phyloP scores from a whole-genome alignment of 1,140 invertebrate genomes.

The Pararge aegeria region DNA sequence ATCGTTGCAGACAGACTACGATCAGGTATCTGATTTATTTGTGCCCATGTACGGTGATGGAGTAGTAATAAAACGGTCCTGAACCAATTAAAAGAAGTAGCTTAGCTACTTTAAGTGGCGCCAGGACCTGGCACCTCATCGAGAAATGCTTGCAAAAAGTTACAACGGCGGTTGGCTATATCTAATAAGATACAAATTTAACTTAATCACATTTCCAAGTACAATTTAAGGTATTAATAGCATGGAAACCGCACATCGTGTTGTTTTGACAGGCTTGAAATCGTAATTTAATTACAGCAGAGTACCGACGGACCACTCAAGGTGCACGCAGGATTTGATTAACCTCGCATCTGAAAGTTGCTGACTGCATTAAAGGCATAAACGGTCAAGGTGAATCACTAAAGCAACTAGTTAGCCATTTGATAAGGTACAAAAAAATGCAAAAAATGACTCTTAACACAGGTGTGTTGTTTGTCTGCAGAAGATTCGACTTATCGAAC shows the following conservation, averaged over 20 bases:
- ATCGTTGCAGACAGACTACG: constrained; percentile 23
- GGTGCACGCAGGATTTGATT: constrained; percentile 23
- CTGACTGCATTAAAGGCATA: constrained; percentile 45
- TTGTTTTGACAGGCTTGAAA: background rate
- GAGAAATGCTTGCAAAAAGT: background rate
- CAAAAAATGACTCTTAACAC: background rate
- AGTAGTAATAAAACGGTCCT: constrained; percentile 23
- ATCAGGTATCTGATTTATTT: constrained; percentile 30
- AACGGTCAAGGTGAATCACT: constrained; percentile 67
- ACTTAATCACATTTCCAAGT: too few relatives aligned
- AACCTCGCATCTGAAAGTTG: constrained; percentile 69
- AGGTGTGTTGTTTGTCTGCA: background rate
- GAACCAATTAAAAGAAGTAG: constrained; percentile 27
- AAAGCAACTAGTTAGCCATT: constrained; percentile 18
- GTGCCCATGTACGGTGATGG: constrained; percentile 23
- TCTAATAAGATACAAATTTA: background rate
- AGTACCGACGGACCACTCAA: constrained; percentile 5
- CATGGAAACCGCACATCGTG: background rate
- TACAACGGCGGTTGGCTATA: background rate
- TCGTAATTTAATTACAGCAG: background rate
- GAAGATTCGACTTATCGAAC: background rate
- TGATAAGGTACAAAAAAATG: background rate
- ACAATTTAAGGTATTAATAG: background rate
- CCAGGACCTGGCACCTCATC: constrained; percentile 2
- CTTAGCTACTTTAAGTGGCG: constrained; percentile 18